Conservation (phyloP, 2,797 vertebrate species). For the Capromys pilorides region DNA sequence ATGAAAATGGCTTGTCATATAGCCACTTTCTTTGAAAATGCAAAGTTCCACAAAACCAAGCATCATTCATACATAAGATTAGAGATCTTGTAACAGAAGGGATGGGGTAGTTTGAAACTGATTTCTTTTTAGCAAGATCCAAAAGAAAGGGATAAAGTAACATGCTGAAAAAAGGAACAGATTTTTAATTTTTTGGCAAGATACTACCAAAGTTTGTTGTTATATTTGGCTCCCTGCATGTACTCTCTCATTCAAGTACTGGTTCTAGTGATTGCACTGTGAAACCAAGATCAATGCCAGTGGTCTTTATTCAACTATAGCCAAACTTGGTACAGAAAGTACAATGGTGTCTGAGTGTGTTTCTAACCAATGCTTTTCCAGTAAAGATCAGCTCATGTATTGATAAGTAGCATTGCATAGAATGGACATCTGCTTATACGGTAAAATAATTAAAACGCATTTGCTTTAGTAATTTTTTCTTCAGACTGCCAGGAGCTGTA, state of each 20-base stretch:
- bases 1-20: constrained; percentile 72
- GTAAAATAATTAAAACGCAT: constrained; percentile 78
- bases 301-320: constrained; percentile 81
- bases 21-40: constrained; percentile 60
- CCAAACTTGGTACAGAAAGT: constrained; percentile 84
- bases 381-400: constrained; percentile 52
- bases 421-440: constrained; percentile 71
- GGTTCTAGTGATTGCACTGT: too few species aligned
- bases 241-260: constrained; percentile 69
- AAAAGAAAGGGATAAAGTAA: constrained; percentile 81
- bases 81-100: constrained; percentile 73
- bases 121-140: constrained; percentile 80
- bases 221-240: constrained; percentile 84
- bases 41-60: constrained; percentile 64
- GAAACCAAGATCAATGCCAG: constrained; percentile 82
- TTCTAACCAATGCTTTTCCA: constrained; percentile 72
- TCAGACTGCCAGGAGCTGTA: constrained; percentile 83
- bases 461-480: constrained; percentile 70
- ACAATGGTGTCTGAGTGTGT: constrained; percentile 72
- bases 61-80: constrained; percentile 51
- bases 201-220: constrained; percentile 82
- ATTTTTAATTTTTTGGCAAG: constrained; percentile 85
- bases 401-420: constrained; percentile 72
- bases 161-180: constrained; percentile 83
- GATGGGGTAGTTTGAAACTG: constrained; percentile 69